These are phyloP conservation scores for Aphaenogaster ashmeadi DNA, from an alignment of 1,140 invertebrate genomes.

Conservation along the genomic window DNA sequence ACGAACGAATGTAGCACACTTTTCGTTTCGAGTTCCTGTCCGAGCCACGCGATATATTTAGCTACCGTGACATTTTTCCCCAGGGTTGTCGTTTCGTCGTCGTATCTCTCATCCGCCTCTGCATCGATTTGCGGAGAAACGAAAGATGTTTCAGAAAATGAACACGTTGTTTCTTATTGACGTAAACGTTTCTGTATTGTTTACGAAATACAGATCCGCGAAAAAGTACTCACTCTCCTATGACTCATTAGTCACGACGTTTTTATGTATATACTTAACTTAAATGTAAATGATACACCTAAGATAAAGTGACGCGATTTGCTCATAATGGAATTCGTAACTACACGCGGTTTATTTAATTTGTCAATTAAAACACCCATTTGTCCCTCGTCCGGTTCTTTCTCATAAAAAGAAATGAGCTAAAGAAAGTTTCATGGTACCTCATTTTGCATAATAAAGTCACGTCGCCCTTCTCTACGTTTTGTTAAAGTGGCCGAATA, in stretches of 20 bases:
- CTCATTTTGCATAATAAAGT: slow-evolving; percentile 4
- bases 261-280: background rate
- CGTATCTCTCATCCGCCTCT: slow-evolving; percentile 46
- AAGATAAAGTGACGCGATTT: background rate
- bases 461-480: background rate
- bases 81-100: slow-evolving; percentile 43
- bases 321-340: background rate
- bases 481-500: background rate
- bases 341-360: background rate
- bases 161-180: slow-evolving; percentile 11
- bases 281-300: background rate
- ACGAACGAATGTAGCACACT: slow-evolving; percentile 29
- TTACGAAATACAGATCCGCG: background rate
- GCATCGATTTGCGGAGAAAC: slow-evolving; percentile 51
- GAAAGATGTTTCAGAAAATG: slow-evolving; percentile 22
- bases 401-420: background rate
- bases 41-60: slow-evolving; percentile 53
- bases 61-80: slow-evolving; percentile 60
- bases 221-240: no score
- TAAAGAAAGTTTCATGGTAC: background rate
- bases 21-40: slow-evolving; percentile 50
- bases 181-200: slow-evolving; percentile 1
- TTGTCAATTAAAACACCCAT: background rate
- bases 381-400: background rate
- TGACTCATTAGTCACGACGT: no score